A percentile compares a stretch with the other conserved stretches of the same genome.
Conservation (phyloP, 2,113 vertebrate genomes). For the Taurulus bubalis region DNA sequence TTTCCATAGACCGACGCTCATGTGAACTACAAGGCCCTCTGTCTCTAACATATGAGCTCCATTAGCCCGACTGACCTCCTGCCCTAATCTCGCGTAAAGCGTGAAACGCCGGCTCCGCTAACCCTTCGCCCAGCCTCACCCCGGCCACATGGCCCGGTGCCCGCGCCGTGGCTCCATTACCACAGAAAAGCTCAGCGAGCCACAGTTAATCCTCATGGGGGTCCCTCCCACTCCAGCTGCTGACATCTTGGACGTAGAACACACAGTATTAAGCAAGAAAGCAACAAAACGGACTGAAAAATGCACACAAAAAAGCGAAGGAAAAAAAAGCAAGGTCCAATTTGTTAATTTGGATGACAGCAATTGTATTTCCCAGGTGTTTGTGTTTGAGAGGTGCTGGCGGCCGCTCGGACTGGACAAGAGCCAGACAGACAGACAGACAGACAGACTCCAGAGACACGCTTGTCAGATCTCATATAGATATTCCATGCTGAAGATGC, state of each 20-base stretch:
- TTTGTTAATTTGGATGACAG: not conserved
- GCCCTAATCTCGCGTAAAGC: conserved; percentile 56
- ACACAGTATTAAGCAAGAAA: conserved; percentile 3
- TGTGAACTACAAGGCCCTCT: conserved; percentile 19
- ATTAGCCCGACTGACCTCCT: conserved; percentile 55
- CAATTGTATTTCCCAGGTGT: not conserved
- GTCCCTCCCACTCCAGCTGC: conserved; percentile 30
- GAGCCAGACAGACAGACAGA: conserved; percentile 11
- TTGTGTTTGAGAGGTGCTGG: not conserved
- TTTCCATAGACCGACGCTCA: conserved; percentile 19
- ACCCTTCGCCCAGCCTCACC: conserved; percentile 38
- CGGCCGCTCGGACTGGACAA: not conserved
- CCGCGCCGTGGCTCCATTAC: conserved; percentile 61
- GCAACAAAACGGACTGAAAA: not conserved
- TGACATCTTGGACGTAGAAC: conserved; percentile 10
- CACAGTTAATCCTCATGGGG: conserved; percentile 57
- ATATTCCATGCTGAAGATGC: conserved; percentile 15
- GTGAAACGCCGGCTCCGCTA: conserved; percentile 30
- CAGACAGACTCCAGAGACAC: not conserved
- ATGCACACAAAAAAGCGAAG: not conserved
- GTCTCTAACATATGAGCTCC: conserved; percentile 59
- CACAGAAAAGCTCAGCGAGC: conserved; percentile 35
- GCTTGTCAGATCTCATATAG: conserved; percentile 27
- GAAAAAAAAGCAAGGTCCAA: not conserved
- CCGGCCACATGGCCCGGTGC: conserved; percentile 45